phyloP scores from a whole-genome alignment of 2,113 vertebrate species.

The Notiomystis cincta region DNA sequence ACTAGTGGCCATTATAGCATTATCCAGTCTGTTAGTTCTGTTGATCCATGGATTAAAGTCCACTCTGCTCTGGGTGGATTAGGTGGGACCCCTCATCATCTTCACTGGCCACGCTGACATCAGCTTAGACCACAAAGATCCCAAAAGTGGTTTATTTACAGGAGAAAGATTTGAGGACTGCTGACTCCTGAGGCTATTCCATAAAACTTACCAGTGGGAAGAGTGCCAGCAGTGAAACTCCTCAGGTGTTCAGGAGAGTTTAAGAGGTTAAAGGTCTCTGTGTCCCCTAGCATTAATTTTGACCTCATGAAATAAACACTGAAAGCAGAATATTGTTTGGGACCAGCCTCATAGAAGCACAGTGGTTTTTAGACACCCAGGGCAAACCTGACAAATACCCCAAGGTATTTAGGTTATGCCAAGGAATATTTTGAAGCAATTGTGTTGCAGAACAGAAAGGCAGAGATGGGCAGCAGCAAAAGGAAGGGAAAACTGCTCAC shows the following conservation, averaged over 20 bases:
- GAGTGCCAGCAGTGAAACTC: background rate
- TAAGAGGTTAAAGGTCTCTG: background rate
- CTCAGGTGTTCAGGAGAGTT: too few species aligned
- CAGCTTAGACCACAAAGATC: background rate
- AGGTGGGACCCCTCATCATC: background rate
- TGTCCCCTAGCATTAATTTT: background rate
- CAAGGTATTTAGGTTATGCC: background rate
- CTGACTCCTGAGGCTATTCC: background rate
- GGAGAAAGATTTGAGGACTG: background rate
- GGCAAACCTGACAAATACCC: background rate
- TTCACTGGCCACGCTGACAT: background rate
- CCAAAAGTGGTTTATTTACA: background rate
- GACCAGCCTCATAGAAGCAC: background rate
- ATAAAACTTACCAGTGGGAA: background rate
- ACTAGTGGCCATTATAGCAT: rapidly evolving
- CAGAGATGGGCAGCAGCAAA: background rate
- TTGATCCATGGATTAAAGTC: background rate
- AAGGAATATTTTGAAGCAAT: background rate
- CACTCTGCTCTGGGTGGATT: background rate
- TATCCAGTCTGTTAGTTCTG: background rate
- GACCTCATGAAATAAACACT: background rate
- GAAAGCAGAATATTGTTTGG: background rate
- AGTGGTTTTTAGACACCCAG: background rate
- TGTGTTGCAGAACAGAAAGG: background rate
- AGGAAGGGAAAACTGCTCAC: background rate